phyloP scores from a whole-genome alignment of 2,113 vertebrate genomes.

The Nansenia antarctica region DNA sequence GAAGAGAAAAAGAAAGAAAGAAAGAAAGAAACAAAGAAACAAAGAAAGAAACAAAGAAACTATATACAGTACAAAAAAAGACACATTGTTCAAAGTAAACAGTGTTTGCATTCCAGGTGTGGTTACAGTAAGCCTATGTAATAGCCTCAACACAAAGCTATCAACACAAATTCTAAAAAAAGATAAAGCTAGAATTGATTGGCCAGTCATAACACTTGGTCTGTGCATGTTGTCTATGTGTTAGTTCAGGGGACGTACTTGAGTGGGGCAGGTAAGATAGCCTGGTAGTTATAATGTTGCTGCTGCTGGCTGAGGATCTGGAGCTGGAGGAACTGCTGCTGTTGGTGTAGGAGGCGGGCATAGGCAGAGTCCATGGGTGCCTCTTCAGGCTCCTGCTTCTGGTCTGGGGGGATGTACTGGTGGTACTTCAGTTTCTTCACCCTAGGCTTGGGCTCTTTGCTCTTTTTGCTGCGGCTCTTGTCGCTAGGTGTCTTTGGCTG shows the following conservation, averaged over 20 bases:
- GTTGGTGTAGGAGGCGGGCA: conserved; percentile 92
- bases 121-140: neutral
- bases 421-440: conserved; percentile 98
- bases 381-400: conserved; percentile 90
- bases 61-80: no score
- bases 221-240: conserved; percentile 8
- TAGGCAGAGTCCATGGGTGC: conserved; percentile 95
- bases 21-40: no score
- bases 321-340: conserved; percentile 97
- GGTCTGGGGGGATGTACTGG: conserved; percentile 97
- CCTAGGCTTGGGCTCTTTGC: conserved; percentile 92
- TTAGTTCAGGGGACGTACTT: conserved; percentile 78
- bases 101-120: conserved; percentile 20
- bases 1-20: no score
- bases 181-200: neutral
- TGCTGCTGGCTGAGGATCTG: conserved; percentile 98
- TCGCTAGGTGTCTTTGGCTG: conserved; percentile 86
- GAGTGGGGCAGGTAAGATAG: conserved; percentile 80
- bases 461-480: conserved; percentile 92
- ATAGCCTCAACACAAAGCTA: neutral
- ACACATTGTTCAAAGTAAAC: conserved; percentile 10
- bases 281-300: conserved; percentile 91
- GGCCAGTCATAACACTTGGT: neutral
- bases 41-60: no score
- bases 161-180: neutral